phyloP scores from a whole-genome alignment of 2,113 vertebrate species.

The Triplophysa siluroides region DNA sequence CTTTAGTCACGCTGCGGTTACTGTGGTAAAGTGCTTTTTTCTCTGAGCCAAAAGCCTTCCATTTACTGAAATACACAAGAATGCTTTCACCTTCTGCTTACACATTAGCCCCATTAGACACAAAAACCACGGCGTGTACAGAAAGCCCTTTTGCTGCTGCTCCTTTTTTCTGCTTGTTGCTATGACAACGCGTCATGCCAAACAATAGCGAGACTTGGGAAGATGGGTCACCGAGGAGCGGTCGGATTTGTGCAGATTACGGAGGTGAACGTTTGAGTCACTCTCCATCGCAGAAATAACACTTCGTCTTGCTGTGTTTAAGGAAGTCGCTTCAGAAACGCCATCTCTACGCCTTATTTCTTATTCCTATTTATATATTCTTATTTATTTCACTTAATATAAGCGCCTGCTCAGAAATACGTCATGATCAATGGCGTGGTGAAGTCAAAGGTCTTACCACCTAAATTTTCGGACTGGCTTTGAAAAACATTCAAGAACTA shows the following conservation, averaged over 20 bases:
- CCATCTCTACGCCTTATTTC: neutral
- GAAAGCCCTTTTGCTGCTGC: neutral
- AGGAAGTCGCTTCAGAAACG: conserved; percentile 64
- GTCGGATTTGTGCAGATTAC: conserved; percentile 28
- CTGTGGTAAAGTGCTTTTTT: conserved; percentile 43
- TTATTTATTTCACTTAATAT: too few relatives aligned
- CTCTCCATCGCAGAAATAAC: neutral
- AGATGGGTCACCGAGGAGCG: conserved; percentile 38
- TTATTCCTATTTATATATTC: too few relatives aligned
- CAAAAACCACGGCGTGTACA: conserved; percentile 27
- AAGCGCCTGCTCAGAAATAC: too few relatives aligned
- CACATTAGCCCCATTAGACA: conserved; percentile 49
- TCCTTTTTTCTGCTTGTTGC: conserved; percentile 50
- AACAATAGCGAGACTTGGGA: conserved; percentile 40
- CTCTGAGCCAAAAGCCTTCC: conserved; percentile 32
- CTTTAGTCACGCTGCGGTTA: conserved; percentile 23
- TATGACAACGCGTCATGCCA: conserved; percentile 47
- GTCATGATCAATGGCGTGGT: too few relatives aligned
- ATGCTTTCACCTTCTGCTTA: conserved; percentile 37
- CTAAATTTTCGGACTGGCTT: too few relatives aligned
- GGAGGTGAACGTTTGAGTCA: neutral
- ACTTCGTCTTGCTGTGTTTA: neutral
- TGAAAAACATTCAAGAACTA: too few relatives aligned
- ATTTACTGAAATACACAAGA: conserved; percentile 28
- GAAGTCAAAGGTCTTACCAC: too few relatives aligned